Conservation (phyloP, 2,113 vertebrate genomes). For the Cochlearius cochlearius region DNA sequence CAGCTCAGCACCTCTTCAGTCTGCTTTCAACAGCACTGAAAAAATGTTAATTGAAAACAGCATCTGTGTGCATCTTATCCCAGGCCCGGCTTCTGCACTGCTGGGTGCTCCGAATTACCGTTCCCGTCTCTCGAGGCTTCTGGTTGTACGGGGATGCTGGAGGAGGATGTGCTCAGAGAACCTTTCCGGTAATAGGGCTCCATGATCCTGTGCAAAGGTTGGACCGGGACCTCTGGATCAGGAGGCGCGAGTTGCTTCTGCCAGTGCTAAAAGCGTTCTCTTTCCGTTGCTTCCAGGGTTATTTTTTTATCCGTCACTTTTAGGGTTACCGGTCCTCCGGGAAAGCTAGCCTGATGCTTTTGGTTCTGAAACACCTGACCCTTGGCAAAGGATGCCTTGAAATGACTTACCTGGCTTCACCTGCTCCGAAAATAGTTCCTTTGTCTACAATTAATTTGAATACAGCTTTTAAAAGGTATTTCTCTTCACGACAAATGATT, state of each 20-base stretch:
- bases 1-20: background rate
- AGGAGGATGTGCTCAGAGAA: background rate
- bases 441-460: background rate
- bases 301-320: background rate
- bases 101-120: background rate
- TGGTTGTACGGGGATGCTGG: background rate
- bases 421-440: background rate
- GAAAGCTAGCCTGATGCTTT: background rate
- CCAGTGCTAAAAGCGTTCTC: background rate
- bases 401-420: background rate
- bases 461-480: background rate
- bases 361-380: background rate
- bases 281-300: background rate
- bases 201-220: background rate
- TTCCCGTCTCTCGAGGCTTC: background rate
- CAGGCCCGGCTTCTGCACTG: background rate
- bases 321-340: background rate
- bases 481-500: background rate
- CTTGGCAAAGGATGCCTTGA: background rate
- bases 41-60: background rate
- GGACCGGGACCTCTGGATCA: background rate
- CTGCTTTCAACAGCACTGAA: background rate
- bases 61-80: background rate
- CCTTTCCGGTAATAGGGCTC: background rate
- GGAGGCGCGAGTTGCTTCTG: background rate